Percentiles rank a stretch among this genome's conserved stretches.
phyloP scores from a whole-genome alignment of 2,888 invertebrate species.

The Sipha maydis region DNA sequence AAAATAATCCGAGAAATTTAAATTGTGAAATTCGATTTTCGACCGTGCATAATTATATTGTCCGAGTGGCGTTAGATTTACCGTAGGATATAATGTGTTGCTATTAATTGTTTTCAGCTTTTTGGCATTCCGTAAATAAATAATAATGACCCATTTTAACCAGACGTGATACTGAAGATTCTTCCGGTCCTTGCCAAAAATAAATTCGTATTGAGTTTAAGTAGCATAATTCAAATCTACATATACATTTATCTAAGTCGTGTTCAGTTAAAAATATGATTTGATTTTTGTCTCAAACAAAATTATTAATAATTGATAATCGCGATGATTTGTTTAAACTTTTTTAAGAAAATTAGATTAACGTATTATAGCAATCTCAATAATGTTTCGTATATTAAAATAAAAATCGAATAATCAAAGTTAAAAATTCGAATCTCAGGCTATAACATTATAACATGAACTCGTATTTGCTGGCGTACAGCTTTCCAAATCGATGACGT shows the following conservation, averaged over 20 bases:
- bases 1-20: no score
- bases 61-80: background rate
- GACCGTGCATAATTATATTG: background rate
- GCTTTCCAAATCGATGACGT: background rate
- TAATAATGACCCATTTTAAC: slow-evolving; percentile 40
- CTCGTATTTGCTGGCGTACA: background rate
- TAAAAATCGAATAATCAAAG: no score
- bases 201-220: slow-evolving; percentile 34
- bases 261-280: background rate
- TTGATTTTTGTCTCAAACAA: background rate
- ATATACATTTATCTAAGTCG: background rate
- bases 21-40: no score
- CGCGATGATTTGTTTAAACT: no score
- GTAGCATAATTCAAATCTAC: background rate
- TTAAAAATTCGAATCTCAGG: no score
- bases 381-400: no score
- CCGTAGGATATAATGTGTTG: background rate
- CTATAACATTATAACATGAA: background rate
- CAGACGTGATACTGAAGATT: slow-evolving; percentile 15
- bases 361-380: no score
- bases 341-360: no score
- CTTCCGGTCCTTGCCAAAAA: slow-evolving; percentile 20
- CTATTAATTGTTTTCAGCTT: background rate
- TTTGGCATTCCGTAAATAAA: slow-evolving; percentile 37
- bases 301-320: no score